Base-by-base conservation (phyloP, 2,797 vertebrate genomes). In the Schizopygopsis malacanthus region DNA sequence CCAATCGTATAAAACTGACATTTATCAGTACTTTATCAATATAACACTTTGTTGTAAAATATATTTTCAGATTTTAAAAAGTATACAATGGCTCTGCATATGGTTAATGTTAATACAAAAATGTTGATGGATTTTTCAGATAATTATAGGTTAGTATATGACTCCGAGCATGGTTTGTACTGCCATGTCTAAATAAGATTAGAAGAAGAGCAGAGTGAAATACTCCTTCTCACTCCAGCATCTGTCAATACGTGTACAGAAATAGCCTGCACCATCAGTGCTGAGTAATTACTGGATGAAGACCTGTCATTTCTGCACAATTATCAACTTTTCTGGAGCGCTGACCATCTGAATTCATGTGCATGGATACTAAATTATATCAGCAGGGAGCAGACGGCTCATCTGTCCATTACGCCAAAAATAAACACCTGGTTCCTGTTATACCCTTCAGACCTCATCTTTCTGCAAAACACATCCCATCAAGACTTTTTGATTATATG, bases 281-380 rank as follows among this genome's bases (percentile, higher is more conserved):
- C 16, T 54, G 52, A 70, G 33, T 63, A 56, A 78, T 41, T 86
- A 33, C 77, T 78, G 43, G 18, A 67, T 72, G 56, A 84, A 88
- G 63, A 70, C 54, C 25, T 79, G 16, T 85, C 4, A 84, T 81
- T 87, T 82, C 67, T 43, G 71, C 28, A 45, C 54, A 82, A 79
- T 82, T 73, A 86, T 76, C 33, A 85, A 25, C 41, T 81, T 43
- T 56, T 54, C 20, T 75, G 39, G 15, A 52, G 69, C 5, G 43
- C 61, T 37, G 59, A 80, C 47, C 18, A 70, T 41, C 11, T 76
- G 22, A 50, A 67, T 67, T 69, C 25, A 45, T 77, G 39, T 54
- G 52, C 25, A 70, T n/a, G 6, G 39, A 52, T 41, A 25, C 59
- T 43, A 65, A 81, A 82, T 82, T 41, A 50, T 39, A 47, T 63